Conservation (phyloP, 37 sponge, comb jelly and placozoan species). For the Oopsacas minuta region DNA sequence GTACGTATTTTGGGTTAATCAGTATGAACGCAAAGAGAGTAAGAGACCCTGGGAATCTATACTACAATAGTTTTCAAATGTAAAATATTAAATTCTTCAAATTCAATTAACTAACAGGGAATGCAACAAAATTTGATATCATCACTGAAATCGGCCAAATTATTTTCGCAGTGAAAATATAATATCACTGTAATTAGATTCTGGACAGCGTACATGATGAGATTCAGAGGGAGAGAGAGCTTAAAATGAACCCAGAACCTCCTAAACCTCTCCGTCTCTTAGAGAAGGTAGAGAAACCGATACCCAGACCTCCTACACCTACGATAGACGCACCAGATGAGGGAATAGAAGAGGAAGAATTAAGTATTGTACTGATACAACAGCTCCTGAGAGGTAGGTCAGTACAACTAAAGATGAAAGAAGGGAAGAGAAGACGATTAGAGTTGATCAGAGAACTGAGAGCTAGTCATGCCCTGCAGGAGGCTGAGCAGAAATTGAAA, state of each 20-base stretch:
- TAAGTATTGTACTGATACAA: conserved; percentile 69
- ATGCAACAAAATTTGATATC: too few species aligned
- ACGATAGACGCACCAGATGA: conserved; percentile 33
- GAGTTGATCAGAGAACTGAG: conserved; percentile 75
- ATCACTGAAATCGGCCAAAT: too few species aligned
- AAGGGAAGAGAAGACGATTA: conserved; percentile 66
- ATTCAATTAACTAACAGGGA: not conserved
- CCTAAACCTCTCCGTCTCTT: conserved; percentile 62
- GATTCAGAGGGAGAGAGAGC: conserved; percentile 2
- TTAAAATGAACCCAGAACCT: not conserved
- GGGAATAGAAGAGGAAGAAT: conserved; percentile 59
- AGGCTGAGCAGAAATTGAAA: conserved; percentile 59
- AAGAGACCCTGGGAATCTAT: too few species aligned
- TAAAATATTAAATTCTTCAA: not conserved
- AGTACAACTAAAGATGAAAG: conserved; percentile 73
- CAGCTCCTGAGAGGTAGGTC: conserved; percentile 78
- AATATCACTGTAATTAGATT: not conserved
- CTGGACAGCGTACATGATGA: not conserved
- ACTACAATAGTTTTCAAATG: not conserved
- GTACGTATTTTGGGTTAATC: too few species aligned
- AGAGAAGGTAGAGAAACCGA: conserved; percentile 71
- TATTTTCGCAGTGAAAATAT: not conserved
- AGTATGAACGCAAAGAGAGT: too few species aligned
- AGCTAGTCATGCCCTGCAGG: conserved; percentile 84
- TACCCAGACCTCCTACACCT: conserved; percentile 90